These are phyloP conservation scores for Atlantisia rogersi DNA, from an alignment of 2,113 vertebrate genomes.

Conservation along the genomic window DNA sequence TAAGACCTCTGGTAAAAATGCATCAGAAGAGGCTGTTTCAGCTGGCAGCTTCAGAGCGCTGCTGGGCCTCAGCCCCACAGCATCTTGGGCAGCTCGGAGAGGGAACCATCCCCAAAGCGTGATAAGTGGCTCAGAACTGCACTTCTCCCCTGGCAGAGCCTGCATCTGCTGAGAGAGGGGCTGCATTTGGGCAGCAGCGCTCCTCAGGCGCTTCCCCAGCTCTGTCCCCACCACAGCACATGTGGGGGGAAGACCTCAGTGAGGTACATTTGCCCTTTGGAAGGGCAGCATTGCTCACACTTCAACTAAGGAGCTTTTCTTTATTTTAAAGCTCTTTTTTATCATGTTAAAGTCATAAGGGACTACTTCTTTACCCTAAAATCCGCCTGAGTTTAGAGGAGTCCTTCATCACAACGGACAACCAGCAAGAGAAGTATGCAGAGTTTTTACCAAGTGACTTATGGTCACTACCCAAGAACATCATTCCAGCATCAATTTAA, in stretches of 20 bases:
- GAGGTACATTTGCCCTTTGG: neutral
- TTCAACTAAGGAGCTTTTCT: neutral
- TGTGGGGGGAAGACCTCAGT: rapidly evolving
- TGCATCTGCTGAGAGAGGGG: too few species aligned
- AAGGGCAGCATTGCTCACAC: neutral
- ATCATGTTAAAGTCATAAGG: slow-evolving; percentile 8
- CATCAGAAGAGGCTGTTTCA: neutral
- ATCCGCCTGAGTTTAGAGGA: slow-evolving; percentile 29
- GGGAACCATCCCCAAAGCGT: neutral
- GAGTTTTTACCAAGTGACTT: slow-evolving; percentile 42
- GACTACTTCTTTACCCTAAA: slow-evolving; percentile 29
- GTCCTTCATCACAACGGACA: neutral
- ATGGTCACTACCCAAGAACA: slow-evolving; percentile 11
- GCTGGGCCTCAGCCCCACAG: rapidly evolving
- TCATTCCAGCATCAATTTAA: neutral
- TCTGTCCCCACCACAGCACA: rapidly evolving
- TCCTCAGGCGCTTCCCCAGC: neutral
- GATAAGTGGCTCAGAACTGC: rapidly evolving
- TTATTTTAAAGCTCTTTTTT: neutral
- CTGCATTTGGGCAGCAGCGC: neutral
- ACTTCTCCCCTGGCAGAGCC: neutral
- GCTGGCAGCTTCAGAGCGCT: neutral
- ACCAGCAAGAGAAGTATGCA: slow-evolving; percentile 10
- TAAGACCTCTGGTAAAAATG: neutral
- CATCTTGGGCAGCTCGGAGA: neutral